A percentile compares a stretch with the other conserved stretches of the same genome.
These are phyloP conservation scores for Semotilus atromaculatus DNA, from an alignment of 2,797 vertebrate genomes.

Conservation along the genomic window DNA sequence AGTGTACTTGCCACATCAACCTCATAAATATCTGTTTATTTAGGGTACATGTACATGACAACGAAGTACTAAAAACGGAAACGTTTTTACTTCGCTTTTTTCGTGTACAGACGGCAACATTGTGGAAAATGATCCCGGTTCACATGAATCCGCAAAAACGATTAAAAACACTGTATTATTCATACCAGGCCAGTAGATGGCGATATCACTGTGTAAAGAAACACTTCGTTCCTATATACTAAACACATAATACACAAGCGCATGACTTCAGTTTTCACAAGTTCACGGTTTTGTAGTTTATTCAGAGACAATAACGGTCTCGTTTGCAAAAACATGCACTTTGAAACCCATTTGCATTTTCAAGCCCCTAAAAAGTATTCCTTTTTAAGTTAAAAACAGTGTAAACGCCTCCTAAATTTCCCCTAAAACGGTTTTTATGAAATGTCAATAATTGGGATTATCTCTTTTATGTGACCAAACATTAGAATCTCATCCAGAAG, in stretches of 20 bases:
- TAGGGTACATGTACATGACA: background rate
- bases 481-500: background rate
- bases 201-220: background rate
- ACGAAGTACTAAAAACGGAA: background rate
- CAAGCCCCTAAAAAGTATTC: background rate
- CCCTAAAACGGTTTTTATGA: background rate
- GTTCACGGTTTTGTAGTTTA: background rate
- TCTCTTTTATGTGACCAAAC: background rate
- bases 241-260: background rate
- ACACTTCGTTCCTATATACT: background rate
- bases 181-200: background rate
- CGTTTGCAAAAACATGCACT: background rate
- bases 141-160: background rate
- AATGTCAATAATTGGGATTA: background rate
- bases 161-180: background rate
- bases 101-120: accelerated
- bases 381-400: background rate
- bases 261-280: background rate
- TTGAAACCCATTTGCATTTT: background rate
- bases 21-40: slow-evolving; percentile 4
- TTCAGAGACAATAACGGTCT: background rate
- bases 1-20: background rate
- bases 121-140: background rate
- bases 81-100: background rate
- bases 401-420: background rate